Evolutionary conservation across 2,888 invertebrate genomes (phyloP), one percentile per base, ranked within the genome.

Genomic region (Lysandra coridon): DNA sequence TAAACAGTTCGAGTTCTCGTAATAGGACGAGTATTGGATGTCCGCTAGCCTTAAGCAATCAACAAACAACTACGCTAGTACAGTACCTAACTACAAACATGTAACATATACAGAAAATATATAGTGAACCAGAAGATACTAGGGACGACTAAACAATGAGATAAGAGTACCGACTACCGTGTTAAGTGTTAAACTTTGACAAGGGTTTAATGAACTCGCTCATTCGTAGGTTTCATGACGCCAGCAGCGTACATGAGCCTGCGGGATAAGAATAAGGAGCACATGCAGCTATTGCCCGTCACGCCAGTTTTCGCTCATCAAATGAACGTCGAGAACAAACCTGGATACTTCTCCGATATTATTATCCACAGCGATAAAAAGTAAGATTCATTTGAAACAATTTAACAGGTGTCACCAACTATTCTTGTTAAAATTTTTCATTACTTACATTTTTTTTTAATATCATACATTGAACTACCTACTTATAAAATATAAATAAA

Each of bases 281-380:
- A 85, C 74, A 87, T 93, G 23, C 95, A 95, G 84, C 86, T 96
- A 73, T 89, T 96, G 78, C 95, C 95, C 4, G 95, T 95, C 49
- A 95, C 95, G 12, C 95, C 96, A 14, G 92, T 96, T 17, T 95
- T 95, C 84, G 90, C 91, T 12, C 96, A 96, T 85, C 92, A 94
- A 80, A 94, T 95, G 90, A 95, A 95, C 83, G 90, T 90, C 30
- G 92, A 93, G 78, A 94, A 95, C 82, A 90, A 89, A 79, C 92
- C 94, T 37, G 95, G 96, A 82, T 96, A 96, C 87, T 96, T 95
- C 87, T 95, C 96, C 0, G 96, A 96, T 84, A 88, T 96, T 80
- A 95, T 96, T 73, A 92, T 96, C 80, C 95, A 95, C 83, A 89
- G 91, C 73, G 95, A 96, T 85, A 95, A 95, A 86, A 95, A 91